Evolutionary conservation across 2,113 vertebrate species (phyloP), one percentile per base, ranked within the genome.

Genomic region (Nibea albiflora): DNA sequence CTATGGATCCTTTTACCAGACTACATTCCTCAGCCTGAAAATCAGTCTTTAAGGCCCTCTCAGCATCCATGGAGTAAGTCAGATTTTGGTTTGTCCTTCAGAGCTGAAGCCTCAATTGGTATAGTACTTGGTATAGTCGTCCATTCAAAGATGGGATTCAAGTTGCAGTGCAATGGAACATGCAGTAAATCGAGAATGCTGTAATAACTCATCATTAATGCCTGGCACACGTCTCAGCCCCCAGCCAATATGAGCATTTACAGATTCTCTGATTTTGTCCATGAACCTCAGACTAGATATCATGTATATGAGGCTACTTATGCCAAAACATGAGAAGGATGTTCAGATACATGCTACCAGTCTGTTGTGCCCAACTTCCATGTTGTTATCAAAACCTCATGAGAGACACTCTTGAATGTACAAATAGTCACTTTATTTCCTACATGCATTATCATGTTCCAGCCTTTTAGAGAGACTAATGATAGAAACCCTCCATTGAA

Each of bases 401-500:
- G n/a, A 62, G 44, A 58, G 4, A 46, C 5, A 20, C 35, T 9
- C 1, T 39, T 39, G 35, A 39, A 39, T 39, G 63, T 20, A 26
- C 8, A 75, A 80, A 58, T 1, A 26, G 16, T 58, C 73, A 39
- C 9, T 63, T 73, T 26, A 62, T 52, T 73, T 20, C 11, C 44
- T n/a, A 73, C 17, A 63, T 24, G 44, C 49, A 68, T 56, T 44
- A 42, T 54, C n/a, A 5, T 46, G 46, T 54, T 60, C 50, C 14
- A 79, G 52, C 19, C 72, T 65, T 56, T 71, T 52, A 31, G 20
- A 54, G 42, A 47, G 20, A 56, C 2, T 2, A 14, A 66, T 74
- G 58, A 81, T 66, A 85, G 24, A 47, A 57, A 42, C 11, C n/a
- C 2, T 46, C 10, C 3, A 22, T 16, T 58, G 42, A 64, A 82